These are phyloP conservation scores for Anniella stebbinsi DNA, from an alignment of 2,797 vertebrate genomes.

Conservation along the genomic window DNA sequence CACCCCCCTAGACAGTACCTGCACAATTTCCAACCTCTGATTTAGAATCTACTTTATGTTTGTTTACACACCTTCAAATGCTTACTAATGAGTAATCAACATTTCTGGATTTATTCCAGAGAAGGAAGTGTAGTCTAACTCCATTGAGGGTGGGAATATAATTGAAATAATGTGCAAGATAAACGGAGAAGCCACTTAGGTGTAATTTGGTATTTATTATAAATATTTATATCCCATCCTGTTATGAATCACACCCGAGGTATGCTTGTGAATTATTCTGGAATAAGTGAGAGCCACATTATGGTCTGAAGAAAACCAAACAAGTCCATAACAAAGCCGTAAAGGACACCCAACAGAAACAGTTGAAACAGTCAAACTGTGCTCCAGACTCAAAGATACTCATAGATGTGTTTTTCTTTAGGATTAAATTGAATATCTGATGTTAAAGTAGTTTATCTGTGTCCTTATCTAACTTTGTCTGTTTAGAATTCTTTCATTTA, in stretches of 20 bases:
- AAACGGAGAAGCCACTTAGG: background rate
- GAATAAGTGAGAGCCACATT: background rate
- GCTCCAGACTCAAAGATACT: constrained; percentile 70
- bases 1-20: too few relatives aligned
- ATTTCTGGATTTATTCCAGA: background rate
- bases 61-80: background rate
- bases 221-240: background rate
- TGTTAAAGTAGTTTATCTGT: constrained; percentile 69
- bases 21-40: background rate
- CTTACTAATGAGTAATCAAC: background rate
- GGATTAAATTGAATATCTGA: constrained; percentile 79
- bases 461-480: constrained; percentile 71
- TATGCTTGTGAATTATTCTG: background rate
- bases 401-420: constrained; percentile 78
- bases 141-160: background rate
- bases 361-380: constrained; percentile 51
- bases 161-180: background rate
- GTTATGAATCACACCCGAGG: background rate
- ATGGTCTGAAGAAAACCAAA: constrained; percentile 1
- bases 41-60: background rate
- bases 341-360: constrained; percentile 36
- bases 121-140: background rate
- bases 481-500: constrained; percentile 58
- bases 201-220: background rate
- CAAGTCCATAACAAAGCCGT: background rate